Conservation (phyloP, 2,888 invertebrate genomes). For the Scaptodrosophila latifasciaeformis region DNA sequence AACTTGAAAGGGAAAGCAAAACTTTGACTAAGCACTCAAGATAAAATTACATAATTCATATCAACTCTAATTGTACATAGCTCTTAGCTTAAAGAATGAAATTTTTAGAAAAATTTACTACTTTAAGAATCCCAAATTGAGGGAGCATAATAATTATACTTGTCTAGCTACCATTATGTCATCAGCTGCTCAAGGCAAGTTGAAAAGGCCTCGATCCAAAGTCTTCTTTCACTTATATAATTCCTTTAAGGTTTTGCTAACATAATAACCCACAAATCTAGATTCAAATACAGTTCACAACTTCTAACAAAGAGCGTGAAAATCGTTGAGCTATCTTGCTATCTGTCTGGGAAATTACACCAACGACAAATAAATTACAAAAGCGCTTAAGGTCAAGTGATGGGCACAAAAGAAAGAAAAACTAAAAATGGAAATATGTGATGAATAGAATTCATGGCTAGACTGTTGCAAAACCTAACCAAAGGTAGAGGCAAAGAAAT, state of each 20-base stretch:
- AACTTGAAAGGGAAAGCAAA: conserved; percentile 46
- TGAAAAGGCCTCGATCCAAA: not conserved
- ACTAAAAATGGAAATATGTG: conserved; percentile 50
- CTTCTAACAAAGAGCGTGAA: conserved; percentile 46
- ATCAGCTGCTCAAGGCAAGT: not conserved
- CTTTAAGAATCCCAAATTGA: too few species aligned
- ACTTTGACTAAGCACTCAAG: conserved; percentile 28
- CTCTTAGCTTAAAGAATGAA: too few species aligned
- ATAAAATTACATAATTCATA: conserved; percentile 27
- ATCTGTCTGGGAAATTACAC: conserved; percentile 57
- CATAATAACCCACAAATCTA: conserved; percentile 55
- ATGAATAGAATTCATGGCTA: conserved; percentile 66
- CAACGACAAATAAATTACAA: conserved; percentile 66
- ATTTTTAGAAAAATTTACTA: too few species aligned
- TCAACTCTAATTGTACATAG: not conserved
- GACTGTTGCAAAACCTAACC: conserved; percentile 40
- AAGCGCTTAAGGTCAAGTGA: conserved; percentile 67
- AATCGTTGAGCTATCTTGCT: conserved; percentile 27
- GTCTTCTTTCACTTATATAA: not conserved
- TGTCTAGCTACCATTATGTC: not conserved
- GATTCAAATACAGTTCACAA: conserved; percentile 53
- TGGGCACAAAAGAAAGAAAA: conserved; percentile 56
- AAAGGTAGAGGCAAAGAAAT: conserved; percentile 58
- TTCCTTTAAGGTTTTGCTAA: not conserved
- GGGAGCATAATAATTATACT: too few species aligned